phyloP scores from a whole-genome alignment of 1,140 invertebrate genomes.

The Heliothis subflexa region DNA sequence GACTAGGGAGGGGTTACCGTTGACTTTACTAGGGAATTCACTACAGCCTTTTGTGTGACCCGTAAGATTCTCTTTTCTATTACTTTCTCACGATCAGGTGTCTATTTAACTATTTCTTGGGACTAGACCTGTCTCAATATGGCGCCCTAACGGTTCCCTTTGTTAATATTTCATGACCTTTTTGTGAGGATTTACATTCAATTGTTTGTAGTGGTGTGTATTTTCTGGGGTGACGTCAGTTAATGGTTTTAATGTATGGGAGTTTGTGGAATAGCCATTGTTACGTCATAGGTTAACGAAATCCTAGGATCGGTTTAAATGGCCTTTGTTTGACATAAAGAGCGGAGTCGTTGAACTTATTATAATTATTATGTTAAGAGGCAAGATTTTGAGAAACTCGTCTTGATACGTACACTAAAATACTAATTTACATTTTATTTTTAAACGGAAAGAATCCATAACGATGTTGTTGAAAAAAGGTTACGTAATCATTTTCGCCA shows the following conservation, averaged over 20 bases:
- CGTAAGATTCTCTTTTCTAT: conserved; percentile 40
- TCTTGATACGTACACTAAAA: background rate
- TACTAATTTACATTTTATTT: background rate
- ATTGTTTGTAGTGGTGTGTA: conserved; percentile 35
- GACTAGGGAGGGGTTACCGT: conserved; percentile 18
- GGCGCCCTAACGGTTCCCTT: conserved; percentile 42
- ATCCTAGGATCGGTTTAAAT: conserved; percentile 40
- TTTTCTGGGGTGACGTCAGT: conserved; percentile 39
- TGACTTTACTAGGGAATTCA: conserved; percentile 36
- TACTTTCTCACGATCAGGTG: conserved; percentile 49
- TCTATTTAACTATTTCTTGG: conserved; percentile 43
- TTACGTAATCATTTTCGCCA: conserved; percentile 6
- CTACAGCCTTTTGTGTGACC: conserved; percentile 33
- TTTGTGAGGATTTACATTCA: conserved; percentile 24
- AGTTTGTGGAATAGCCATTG: conserved; percentile 38
- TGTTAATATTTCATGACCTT: conserved; percentile 47
- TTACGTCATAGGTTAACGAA: conserved; percentile 7
- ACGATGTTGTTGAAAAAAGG: background rate
- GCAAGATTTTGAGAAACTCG: background rate
- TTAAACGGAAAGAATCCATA: conserved; percentile 8
- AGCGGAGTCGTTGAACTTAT: conserved; percentile 29
- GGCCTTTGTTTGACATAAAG: conserved; percentile 6
- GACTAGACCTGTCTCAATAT: conserved; percentile 46
- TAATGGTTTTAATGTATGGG: conserved; percentile 22
- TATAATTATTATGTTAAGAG: background rate